Evolutionary conservation across 2,113 vertebrate genomes (phyloP), one percentile per base, ranked within the genome.

Genomic region (Neodontobutis hainanensis): DNA sequence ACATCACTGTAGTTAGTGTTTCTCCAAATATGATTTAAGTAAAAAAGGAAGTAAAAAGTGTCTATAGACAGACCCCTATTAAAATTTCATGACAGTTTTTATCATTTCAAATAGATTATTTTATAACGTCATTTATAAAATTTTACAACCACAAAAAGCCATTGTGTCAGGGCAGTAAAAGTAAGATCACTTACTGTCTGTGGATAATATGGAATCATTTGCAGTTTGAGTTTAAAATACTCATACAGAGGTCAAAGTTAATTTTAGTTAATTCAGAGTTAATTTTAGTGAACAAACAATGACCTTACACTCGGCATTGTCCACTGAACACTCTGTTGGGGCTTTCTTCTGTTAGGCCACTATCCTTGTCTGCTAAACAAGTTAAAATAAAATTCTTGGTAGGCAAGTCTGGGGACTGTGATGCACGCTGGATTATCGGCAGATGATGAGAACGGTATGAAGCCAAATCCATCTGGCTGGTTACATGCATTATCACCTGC

Each of bases 401-500:
- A 55, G 52, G 5, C 8, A 40, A 40, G 5, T 5, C 38, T 40
- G 5, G 7, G 52, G 52, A 38, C 32, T 55, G 46, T 66, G 72
- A 78, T 61, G 53, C 70, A 80, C 63, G 66, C 8, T 61, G 61
- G 65, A 61, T 42, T 61, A 47, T 55, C 68, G 73, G 78, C 60
- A 65, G 71, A 69, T 72, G 67, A 70, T 74, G 69, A 19, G 15
- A 57, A 65, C 70, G 61, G 49, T 65, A 42, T 40, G 48, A 72
- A 83, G 77, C 61, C 50, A 77, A 71, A 79, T 48, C 68, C 40
- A 73, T 60, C 66, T 15, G 65, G 50, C 59, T 78, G 45, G 67
- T 76, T 32, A 51, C 49, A 51, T 51, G 49, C 19, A 86, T 75
- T 76, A 72, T 50, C 19, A n/a, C 68, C 65, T 61, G 12, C 64